These are phyloP conservation scores for Ochotona princeps DNA, from an alignment of 2,113 vertebrate genomes.

Conservation along the genomic window DNA sequence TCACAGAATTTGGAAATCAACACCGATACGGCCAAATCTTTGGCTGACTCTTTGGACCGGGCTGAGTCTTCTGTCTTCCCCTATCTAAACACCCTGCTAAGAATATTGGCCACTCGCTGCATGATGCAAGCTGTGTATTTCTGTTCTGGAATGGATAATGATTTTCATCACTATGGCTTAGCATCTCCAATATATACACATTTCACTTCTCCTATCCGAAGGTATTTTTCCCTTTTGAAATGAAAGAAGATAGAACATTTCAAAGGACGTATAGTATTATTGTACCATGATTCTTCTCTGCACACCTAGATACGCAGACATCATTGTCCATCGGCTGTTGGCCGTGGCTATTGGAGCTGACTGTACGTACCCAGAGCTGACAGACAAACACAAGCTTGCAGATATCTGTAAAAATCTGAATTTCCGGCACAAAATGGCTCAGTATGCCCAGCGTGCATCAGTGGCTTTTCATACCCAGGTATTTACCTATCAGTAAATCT, in stretches of 20 bases:
- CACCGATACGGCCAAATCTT: constrained; percentile 95
- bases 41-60: constrained; percentile 95
- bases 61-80: constrained; percentile 90
- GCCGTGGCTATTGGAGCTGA: constrained; percentile 95
- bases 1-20: constrained; percentile 91
- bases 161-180: constrained; percentile 98
- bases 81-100: constrained; percentile 95
- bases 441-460: constrained; percentile 96
- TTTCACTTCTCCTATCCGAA: constrained; percentile 98
- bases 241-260: constrained; percentile 20
- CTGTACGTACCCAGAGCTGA: constrained; percentile 94
- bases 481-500: neutral
- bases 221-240: constrained; percentile 84
- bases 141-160: constrained; percentile 97
- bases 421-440: constrained; percentile 98
- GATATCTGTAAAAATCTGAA: constrained; percentile 97
- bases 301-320: constrained; percentile 91
- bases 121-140: constrained; percentile 99
- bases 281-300: neutral
- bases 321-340: constrained; percentile 96
- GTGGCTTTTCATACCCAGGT: constrained; percentile 99
- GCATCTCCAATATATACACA: constrained; percentile 98
- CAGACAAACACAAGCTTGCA: constrained; percentile 95
- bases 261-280: neutral
- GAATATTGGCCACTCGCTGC: constrained; percentile 97